A percentile compares a stretch with the other conserved stretches of the same genome.
Evolutionary conservation across 2,888 invertebrate genomes (phyloP).

Genomic region (Allacma fusca): DNA sequence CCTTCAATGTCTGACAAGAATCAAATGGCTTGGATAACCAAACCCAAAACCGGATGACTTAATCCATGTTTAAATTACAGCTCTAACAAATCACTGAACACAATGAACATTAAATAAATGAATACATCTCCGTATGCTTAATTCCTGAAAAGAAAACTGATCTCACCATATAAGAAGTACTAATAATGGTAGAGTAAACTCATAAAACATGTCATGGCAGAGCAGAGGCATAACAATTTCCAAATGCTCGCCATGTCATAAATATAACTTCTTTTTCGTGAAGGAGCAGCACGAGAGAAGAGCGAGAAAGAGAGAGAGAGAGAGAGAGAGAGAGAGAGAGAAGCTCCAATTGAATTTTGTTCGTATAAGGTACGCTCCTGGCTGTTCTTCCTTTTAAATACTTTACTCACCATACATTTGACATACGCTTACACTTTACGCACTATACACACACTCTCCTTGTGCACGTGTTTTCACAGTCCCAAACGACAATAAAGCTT

Average conservation of each 20-base stretch:
- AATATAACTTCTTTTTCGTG: neutral
- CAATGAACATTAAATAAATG: neutral
- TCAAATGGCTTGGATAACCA: slow-evolving; percentile 12
- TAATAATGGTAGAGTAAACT: slow-evolving; percentile 8
- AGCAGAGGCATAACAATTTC: slow-evolving; percentile 7
- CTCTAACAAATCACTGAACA: neutral
- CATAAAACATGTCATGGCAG: slow-evolving; percentile 16
- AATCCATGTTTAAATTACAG: neutral
- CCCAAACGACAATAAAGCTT: slow-evolving; percentile 10
- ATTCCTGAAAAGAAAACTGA: slow-evolving; percentile 11
- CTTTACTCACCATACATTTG: neutral
- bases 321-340: too few relatives aligned
- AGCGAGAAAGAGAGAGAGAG: neutral
- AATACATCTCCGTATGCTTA: slow-evolving; percentile 8
- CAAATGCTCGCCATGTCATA: slow-evolving; percentile 12
- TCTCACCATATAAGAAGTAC: slow-evolving; percentile 6
- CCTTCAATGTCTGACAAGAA: neutral
- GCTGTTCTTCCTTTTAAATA: neutral
- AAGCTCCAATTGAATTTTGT: neutral
- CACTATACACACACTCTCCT: too few relatives aligned
- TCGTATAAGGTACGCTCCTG: slow-evolving; percentile 2
- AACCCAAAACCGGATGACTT: slow-evolving; percentile 16
- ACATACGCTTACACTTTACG: neutral
- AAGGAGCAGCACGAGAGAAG: neutral
- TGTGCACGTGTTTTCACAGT: slow-evolving; percentile 5